Percentiles rank a stretch among this genome's conserved stretches.
Evolutionary conservation across 2,888 invertebrate species (phyloP).

Genomic region (Azorinus chamasolen): DNA sequence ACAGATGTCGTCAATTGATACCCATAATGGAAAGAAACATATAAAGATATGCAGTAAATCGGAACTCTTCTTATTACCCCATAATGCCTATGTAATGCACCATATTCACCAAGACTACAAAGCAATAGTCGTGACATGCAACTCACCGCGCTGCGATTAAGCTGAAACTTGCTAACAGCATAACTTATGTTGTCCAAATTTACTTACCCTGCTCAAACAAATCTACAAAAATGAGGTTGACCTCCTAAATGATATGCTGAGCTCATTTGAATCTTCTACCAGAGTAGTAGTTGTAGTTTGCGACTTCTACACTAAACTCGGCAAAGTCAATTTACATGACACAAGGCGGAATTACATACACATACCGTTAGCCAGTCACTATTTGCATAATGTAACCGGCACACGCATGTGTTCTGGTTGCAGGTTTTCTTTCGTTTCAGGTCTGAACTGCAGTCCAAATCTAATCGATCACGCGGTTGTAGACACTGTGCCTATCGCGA

Average conservation of each 20-base stretch:
- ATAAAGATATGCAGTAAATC: too few relatives aligned
- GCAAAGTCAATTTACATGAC: too few relatives aligned
- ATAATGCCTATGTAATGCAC: too few relatives aligned
- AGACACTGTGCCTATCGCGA: not conserved
- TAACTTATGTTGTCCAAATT: not conserved
- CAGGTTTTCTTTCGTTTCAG: not conserved
- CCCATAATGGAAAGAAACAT: too few relatives aligned
- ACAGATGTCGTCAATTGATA: too few relatives aligned
- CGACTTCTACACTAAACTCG: not conserved
- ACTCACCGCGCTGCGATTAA: not conserved
- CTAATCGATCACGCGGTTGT: conserved; percentile 3
- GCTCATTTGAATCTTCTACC: not conserved
- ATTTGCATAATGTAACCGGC: not conserved
- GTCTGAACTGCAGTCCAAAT: not conserved
- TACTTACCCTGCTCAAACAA: conserved; percentile 9
- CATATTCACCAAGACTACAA: too few relatives aligned
- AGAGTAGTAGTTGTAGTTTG: not conserved
- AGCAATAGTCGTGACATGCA: conserved; percentile 6
- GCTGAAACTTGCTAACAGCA: not conserved
- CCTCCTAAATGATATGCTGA: not conserved
- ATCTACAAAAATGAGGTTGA: conserved; percentile 2
- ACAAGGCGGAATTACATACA: too few relatives aligned
- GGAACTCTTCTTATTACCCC: too few relatives aligned
- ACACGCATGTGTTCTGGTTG: not conserved
- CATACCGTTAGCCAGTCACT: too few relatives aligned